Percentiles rank a stretch among this genome's conserved stretches.
These are phyloP conservation scores for Cavia porcellus DNA, from an alignment of 2,113 vertebrate species.

Conservation along the genomic window DNA sequence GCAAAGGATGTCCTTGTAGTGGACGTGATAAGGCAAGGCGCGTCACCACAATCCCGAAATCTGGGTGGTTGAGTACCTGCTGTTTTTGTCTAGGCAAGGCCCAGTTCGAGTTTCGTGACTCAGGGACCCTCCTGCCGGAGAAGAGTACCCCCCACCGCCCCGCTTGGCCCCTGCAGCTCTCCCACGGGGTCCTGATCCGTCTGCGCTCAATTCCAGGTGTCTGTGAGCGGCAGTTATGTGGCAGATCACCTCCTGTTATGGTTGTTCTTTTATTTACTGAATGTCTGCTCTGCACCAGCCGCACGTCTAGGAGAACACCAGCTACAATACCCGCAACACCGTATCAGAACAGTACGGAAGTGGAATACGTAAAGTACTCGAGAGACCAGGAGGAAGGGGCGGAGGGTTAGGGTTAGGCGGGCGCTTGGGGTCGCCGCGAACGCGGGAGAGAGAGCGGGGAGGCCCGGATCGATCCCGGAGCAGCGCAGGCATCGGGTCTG, in stretches of 20 bases:
- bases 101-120: neutral
- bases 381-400: neutral
- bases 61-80: neutral
- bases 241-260: neutral
- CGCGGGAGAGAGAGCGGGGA: neutral
- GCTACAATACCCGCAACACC: neutral
- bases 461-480: neutral
- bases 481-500: neutral
- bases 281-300: neutral
- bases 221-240: neutral
- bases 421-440: neutral
- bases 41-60: neutral
- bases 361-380: neutral
- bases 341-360: neutral
- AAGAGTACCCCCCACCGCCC: neutral
- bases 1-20: neutral
- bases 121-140: neutral
- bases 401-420: neutral
- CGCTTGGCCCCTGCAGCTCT: neutral
- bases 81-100: neutral
- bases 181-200: neutral
- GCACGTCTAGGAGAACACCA: neutral
- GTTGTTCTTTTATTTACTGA: neutral
- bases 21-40: neutral
- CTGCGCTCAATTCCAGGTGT: neutral